Conservation (phyloP, 2,113 vertebrate genomes). For the Atractosteus spatula region DNA sequence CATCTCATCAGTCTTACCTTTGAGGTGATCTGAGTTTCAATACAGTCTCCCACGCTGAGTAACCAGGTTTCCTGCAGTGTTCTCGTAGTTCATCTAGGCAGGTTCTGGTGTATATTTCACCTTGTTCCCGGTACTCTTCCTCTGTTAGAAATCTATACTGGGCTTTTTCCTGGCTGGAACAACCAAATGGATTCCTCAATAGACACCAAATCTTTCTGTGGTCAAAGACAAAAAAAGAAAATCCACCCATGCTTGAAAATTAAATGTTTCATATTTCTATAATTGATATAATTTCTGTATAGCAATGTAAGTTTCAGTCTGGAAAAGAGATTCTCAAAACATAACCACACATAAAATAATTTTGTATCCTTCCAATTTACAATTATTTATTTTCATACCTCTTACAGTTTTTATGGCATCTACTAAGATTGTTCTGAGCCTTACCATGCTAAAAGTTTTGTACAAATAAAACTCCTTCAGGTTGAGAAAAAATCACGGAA, state of each 20-base stretch:
- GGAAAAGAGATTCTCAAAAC: no score
- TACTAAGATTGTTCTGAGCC: no score
- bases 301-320: no score
- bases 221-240: conserved; percentile 5
- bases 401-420: no score
- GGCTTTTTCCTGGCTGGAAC: conserved; percentile 26
- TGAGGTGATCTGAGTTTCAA: conserved; percentile 67
- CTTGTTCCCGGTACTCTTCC: conserved; percentile 73
- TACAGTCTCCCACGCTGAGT: conserved; percentile 70
- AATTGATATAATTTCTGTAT: no score
- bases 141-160: conserved; percentile 59
- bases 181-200: conserved; percentile 24
- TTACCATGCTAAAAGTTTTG: no score
- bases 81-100: conserved; percentile 72
- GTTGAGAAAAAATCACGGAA: no score
- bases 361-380: no score
- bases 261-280: no score
- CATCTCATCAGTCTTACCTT: conserved; percentile 45
- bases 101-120: conserved; percentile 54
- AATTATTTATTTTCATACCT: no score
- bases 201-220: conserved; percentile 55
- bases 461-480: no score
- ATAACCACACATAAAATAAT: no score
- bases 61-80: conserved; percentile 59
- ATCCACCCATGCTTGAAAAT: not conserved